Percentiles rank a stretch among this genome's conserved stretches.
Evolutionary conservation across 2,888 invertebrate genomes (phyloP).

Genomic region (Xestia ashworthii): DNA sequence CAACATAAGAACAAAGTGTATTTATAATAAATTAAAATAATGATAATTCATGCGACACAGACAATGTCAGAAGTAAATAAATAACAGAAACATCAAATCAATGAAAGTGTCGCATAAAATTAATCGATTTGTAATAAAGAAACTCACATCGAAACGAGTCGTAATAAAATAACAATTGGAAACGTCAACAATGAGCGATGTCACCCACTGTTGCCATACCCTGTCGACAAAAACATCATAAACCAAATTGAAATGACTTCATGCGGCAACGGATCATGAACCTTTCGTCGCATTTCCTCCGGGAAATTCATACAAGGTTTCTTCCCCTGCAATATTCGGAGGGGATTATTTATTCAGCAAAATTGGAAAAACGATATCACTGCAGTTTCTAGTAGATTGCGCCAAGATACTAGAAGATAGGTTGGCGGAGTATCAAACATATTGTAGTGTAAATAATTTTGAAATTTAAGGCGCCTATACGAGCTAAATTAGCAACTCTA

Average conservation of each 20-base stretch:
- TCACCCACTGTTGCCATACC: constrained; percentile 42
- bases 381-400: constrained; percentile 42
- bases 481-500: too few relatives aligned
- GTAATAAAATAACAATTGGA: constrained; percentile 55
- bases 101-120: constrained; percentile 63
- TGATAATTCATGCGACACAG: constrained; percentile 27
- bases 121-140: constrained; percentile 57
- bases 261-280: constrained; percentile 35
- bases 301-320: constrained; percentile 39
- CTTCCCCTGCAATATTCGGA: constrained; percentile 14
- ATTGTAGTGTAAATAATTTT: constrained; percentile 7
- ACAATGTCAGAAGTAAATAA: constrained; percentile 30
- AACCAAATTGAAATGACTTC: constrained; percentile 41
- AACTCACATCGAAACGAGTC: constrained; percentile 28
- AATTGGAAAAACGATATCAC: constrained; percentile 24
- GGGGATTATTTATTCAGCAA: constrained; percentile 37
- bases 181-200: constrained; percentile 52
- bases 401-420: constrained; percentile 12
- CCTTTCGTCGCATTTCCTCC: constrained; percentile 31
- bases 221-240: constrained; percentile 31
- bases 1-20: constrained; percentile 41
- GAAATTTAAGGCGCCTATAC: too few relatives aligned
- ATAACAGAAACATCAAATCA: constrained; percentile 47
- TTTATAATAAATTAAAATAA: constrained; percentile 53
- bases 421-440: constrained; percentile 18